These are phyloP conservation scores for Porites cylindrica DNA, from an alignment of 92 coral and sea anemone genomes.

Conservation along the genomic window DNA sequence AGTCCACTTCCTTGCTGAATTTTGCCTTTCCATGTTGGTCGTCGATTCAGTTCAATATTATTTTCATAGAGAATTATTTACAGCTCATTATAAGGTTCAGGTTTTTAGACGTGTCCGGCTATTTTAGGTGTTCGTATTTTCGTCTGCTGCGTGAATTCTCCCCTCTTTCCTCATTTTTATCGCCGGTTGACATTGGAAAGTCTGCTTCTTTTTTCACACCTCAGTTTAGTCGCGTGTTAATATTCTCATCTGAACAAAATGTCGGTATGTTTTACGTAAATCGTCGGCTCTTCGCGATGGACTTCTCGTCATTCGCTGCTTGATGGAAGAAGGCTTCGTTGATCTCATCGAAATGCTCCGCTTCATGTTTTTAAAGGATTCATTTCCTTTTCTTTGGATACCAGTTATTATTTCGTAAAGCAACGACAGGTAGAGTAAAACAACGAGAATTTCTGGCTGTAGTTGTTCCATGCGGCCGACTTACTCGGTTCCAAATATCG, in stretches of 20 bases:
- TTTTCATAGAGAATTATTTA: too few relatives aligned
- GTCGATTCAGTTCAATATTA: too few relatives aligned
- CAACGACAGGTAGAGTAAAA: slow-evolving; percentile 67
- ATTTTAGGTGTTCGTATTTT: too few relatives aligned
- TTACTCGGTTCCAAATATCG: not conserved
- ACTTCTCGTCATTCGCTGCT: not conserved
- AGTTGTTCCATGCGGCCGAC: slow-evolving; percentile 57
- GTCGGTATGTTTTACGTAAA: slow-evolving; percentile 53
- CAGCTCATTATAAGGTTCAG: too few relatives aligned
- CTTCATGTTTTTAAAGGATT: slow-evolving; percentile 28
- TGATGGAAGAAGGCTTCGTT: slow-evolving; percentile 5
- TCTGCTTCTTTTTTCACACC: not conserved
- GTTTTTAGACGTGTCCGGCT: too few relatives aligned
- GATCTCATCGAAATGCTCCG: slow-evolving; percentile 22
- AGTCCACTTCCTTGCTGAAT: too few relatives aligned
- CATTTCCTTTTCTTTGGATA: slow-evolving; percentile 40
- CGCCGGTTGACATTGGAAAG: not conserved
- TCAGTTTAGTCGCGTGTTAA: slow-evolving; percentile 45
- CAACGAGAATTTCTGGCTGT: slow-evolving; percentile 67
- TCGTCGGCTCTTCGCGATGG: slow-evolving; percentile 1
- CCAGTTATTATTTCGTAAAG: slow-evolving; percentile 67
- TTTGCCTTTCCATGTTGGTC: too few relatives aligned
- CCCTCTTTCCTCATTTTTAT: not conserved
- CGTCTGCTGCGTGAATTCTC: not conserved
- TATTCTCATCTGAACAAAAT: slow-evolving; percentile 72